A percentile compares a stretch with the other conserved stretches of the same genome.
Evolutionary conservation across 2,888 invertebrate species (phyloP).

Genomic region (Lithophane ornitopus): DNA sequence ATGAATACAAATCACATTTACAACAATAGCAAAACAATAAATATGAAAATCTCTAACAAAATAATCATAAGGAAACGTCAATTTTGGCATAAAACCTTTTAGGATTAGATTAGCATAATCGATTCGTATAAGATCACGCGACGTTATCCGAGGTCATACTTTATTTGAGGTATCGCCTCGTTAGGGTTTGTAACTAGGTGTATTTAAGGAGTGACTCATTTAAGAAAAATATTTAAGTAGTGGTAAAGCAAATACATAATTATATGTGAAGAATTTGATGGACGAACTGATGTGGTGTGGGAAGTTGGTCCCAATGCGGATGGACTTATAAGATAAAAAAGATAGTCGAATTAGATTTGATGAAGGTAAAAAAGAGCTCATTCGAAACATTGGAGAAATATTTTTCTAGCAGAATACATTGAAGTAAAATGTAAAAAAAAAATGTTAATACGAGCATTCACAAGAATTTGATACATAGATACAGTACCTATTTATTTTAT

Average conservation of each 20-base stretch:
- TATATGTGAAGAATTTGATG: constrained; percentile 18
- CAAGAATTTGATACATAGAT: no score
- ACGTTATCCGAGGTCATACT: constrained; percentile 54
- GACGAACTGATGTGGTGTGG: neutral
- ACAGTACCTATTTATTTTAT: no score
- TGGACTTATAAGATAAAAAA: neutral
- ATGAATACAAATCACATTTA: constrained; percentile 40
- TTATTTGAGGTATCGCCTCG: constrained; percentile 51
- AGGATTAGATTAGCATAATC: constrained; percentile 61
- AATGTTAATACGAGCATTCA: no score
- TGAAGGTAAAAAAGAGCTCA: neutral
- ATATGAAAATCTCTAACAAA: constrained; percentile 27
- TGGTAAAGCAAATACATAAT: constrained; percentile 8
- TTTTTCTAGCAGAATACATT: neutral
- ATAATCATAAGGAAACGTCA: constrained; percentile 30
- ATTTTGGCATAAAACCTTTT: constrained; percentile 53
- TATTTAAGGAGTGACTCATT: constrained; percentile 32
- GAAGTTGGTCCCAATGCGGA: neutral
- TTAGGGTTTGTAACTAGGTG: constrained; percentile 31
- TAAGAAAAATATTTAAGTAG: constrained; percentile 31
- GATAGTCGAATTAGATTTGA: neutral
- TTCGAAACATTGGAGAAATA: neutral
- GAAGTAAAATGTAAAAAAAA: neutral
- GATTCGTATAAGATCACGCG: constrained; percentile 41
- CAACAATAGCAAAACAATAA: constrained; percentile 30